Base-by-base conservation (phyloP, 1,140 invertebrate species). In the Dryas iulia region DNA sequence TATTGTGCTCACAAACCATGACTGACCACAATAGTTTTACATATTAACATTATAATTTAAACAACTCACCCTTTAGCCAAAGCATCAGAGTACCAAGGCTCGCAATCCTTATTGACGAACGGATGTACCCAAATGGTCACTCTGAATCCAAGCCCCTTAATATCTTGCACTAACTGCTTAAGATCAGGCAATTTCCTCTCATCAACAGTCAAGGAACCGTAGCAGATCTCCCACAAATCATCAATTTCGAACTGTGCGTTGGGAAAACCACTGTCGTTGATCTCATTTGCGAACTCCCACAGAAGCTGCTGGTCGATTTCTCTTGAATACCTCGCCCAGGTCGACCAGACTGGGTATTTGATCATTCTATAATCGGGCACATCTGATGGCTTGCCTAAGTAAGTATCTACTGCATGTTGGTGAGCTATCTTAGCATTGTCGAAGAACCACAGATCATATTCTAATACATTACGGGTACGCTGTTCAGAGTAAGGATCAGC, bases 71-170 rank as follows among this genome's bases (percentile, higher is more conserved):
- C 91, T 28, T 94, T 93, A 0, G 83, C 74, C 35, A 92, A 81
- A 60, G 95, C 95, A 14, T 93, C 84, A 0, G 92, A 76, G 63
- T 94, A 94, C 73, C 94, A 95, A 5, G 93, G 92, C 3, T 93
- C 82, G 78, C 97, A 98, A 47, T 94, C 93, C 59, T 94, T 92
- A 79, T 98, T 97, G 28, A 98, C 96, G 77, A 98, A 98, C 0
- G 97, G 98, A 94, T 98, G 97, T 25, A 97, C 94, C 97, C 97
- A 98, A 0, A 98, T 83, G 0, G 97, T 96, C 0, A 97, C 94
- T 4, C 95, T 92, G 77, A 96, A 97, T 0, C 94, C 95, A 60
- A 94, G 86, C 0, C 78, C 68, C 72, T 96, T 95, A 1, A 97
- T 82, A n/a, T 94, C 79, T 4, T 92, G 79, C 0, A 94, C 90